Conservation (phyloP, 2,888 invertebrate genomes). For the Hirtodrosophila alboralis region DNA sequence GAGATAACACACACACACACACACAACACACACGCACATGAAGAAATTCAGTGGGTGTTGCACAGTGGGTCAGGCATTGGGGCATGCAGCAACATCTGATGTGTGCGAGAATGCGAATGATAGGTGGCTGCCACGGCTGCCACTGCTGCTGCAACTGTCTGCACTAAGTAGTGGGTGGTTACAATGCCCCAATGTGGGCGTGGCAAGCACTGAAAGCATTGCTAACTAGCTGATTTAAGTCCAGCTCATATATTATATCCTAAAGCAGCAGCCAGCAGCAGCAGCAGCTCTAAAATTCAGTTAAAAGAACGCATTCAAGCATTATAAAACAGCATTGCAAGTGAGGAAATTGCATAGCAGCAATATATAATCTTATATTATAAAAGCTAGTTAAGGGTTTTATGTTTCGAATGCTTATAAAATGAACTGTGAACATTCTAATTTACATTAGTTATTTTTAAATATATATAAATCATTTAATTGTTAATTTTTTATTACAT, state of each 20-base stretch:
- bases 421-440: too few relatives aligned
- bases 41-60: constrained; percentile 45
- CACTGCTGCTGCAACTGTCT: constrained; percentile 30
- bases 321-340: neutral
- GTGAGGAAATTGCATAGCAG: neutral
- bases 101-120: constrained; percentile 52
- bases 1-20: constrained; percentile 55
- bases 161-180: constrained; percentile 46
- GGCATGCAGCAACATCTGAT: constrained; percentile 17
- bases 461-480: too few relatives aligned
- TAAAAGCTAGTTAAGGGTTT: too few relatives aligned
- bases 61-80: neutral
- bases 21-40: constrained; percentile 10
- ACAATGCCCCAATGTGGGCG: constrained; percentile 32
- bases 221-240: constrained; percentile 64
- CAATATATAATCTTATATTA: too few relatives aligned
- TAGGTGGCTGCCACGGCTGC: constrained; percentile 41
- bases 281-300: too few relatives aligned
- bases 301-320: constrained; percentile 4
- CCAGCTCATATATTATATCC: constrained; percentile 40
- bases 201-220: constrained; percentile 40
- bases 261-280: constrained; percentile 27
- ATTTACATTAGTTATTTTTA: too few relatives aligned
- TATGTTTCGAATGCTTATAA: too few relatives aligned
- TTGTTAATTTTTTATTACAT: too few relatives aligned